Conservation (phyloP, 2,888 invertebrate species). For the Cheilosia vulpina region DNA sequence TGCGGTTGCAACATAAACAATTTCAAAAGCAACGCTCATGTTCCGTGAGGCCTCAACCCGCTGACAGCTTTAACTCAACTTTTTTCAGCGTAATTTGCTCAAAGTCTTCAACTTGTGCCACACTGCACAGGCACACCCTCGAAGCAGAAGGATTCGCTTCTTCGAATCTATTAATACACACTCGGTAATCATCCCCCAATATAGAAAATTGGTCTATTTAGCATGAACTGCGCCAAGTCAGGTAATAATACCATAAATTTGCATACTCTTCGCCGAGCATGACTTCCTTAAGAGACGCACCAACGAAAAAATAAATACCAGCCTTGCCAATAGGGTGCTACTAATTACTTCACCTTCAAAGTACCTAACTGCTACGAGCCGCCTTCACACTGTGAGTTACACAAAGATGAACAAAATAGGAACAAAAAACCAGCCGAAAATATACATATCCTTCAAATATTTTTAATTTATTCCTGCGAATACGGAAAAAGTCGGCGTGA, state of each 20-base stretch:
- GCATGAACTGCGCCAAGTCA: slow-evolving; percentile 61
- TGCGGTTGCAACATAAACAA: slow-evolving; percentile 27
- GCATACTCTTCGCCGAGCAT: slow-evolving; percentile 44
- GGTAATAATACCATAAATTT: slow-evolving; percentile 68
- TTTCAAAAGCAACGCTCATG: slow-evolving; percentile 12
- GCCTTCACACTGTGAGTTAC: not conserved
- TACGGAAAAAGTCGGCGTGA: slow-evolving; percentile 17
- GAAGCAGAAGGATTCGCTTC: slow-evolving; percentile 48
- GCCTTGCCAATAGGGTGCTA: slow-evolving; percentile 16
- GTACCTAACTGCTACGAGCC: not conserved
- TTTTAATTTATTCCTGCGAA: slow-evolving; percentile 57
- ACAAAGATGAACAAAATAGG: not conserved
- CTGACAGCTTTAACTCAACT: slow-evolving; percentile 58
- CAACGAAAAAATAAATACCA: slow-evolving; percentile 5
- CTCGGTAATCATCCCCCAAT: slow-evolving; percentile 43
- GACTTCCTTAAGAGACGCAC: slow-evolving; percentile 38
- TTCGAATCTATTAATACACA: slow-evolving; percentile 66
- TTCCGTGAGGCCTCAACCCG: slow-evolving; percentile 4
- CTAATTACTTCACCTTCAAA: slow-evolving; percentile 42
- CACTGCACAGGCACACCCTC: slow-evolving; percentile 11
- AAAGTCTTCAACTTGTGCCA: slow-evolving; percentile 40
- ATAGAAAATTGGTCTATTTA: slow-evolving; percentile 54
- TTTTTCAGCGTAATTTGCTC: slow-evolving; percentile 55
- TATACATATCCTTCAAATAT: slow-evolving; percentile 44
- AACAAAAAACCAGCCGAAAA: not conserved